Base-by-base conservation (phyloP, 2,797 vertebrate genomes). In the Psittacula derbiana region DNA sequence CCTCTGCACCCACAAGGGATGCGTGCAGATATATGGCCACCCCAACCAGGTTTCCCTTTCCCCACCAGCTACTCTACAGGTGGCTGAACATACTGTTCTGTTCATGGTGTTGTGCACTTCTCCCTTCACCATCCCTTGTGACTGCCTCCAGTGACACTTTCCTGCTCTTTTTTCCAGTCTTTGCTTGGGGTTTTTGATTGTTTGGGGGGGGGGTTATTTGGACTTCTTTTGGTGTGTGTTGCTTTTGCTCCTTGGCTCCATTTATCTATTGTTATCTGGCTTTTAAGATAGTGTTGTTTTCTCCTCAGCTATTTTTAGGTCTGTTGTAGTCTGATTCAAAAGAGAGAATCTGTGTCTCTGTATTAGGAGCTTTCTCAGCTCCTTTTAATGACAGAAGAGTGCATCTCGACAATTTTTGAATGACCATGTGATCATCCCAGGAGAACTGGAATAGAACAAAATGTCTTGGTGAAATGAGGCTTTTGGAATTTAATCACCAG, bases 381-480 rank as follows among this genome's bases (percentile, higher is more conserved):
- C 85, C 83, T 96, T 97, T 96, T 80, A 96, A 93, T 92, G 96
- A 96, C 91, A 97, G 93, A 93, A 96, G 94, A 92, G 90, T 74
- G 89, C 94, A 94, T 94, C 96, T 95, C 97, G 97, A 97, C 97
- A 96, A 94, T 94, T 96, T 96, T 92, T 96, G 72, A 96, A 80
- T 86, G 94, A 92, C 92, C 97, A 95, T 65, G 90, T 97, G 97
- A 97, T 95, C 95, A 86, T 96, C 98, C 97, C 96, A 95, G 92
- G 97, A 97, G 97, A 79, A 57, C 80, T 36, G 49, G 71, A 95
- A 93, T 96, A 96, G 97, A 97, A 98, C 97, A 98, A 96, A 97
- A 97, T 97, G 97, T 98, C 96, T 97, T 40, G 41, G 94, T 76
- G 80, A 85, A 90, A 95, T 80, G 87, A 92, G 64, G 31, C 89